phyloP scores from a whole-genome alignment of 2,888 invertebrate genomes.

The Argyra leucocephala region DNA sequence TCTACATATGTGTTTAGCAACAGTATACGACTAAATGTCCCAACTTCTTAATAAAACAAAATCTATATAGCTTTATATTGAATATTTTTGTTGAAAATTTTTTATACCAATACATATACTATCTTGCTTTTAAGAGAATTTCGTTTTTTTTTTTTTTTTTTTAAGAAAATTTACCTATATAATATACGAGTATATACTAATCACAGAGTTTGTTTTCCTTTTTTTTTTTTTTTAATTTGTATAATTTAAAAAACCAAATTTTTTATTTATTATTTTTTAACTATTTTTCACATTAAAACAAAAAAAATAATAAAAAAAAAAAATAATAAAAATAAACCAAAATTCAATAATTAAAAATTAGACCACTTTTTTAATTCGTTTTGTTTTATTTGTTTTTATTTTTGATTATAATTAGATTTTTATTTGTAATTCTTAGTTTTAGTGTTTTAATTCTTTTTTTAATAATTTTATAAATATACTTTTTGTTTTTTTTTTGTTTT shows the following conservation, averaged over 20 bases:
- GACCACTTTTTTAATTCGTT: not conserved
- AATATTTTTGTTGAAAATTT: no score
- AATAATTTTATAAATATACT: not conserved
- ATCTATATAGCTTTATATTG: no score
- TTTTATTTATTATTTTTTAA: not conserved
- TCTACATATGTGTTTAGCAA: no score
- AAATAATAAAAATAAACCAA: not conserved
- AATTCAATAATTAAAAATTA: not conserved
- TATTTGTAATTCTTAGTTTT: no score
- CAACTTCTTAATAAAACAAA: no score
- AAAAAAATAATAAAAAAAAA: not conserved
- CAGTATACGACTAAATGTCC: no score
- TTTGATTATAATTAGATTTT: no score
- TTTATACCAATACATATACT: no score
- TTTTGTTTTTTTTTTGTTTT: not conserved
- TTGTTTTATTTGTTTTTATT: not conserved
- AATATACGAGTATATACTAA: constrained; percentile 6
- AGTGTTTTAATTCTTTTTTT: no score
- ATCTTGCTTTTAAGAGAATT: no score
- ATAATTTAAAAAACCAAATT: not conserved
- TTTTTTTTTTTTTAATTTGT: not conserved
- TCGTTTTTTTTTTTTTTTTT: no score
- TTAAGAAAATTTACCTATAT: not conserved
- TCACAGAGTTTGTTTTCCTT: not conserved
- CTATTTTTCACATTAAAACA: not conserved